Evolutionary conservation across 2,113 vertebrate species (phyloP), one percentile per base, ranked within the genome.

Genomic region (Seriola aureovittata): DNA sequence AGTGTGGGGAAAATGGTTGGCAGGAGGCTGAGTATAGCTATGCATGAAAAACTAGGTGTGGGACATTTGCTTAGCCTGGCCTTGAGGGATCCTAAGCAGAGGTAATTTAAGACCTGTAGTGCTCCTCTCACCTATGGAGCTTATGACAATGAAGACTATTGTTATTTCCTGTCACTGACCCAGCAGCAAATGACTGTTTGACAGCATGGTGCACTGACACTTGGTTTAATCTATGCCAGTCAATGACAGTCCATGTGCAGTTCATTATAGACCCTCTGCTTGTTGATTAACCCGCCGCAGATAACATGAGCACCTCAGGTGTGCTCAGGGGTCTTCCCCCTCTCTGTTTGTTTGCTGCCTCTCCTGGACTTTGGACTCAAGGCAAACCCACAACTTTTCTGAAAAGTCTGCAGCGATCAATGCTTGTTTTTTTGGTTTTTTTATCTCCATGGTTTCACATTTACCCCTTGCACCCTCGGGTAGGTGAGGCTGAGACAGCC

Each of bases 31-130:
- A 59, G 88, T 76, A 62, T n/a, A 80, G 86, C 48, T 86, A 89
- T 83, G 89, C 9, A 84, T 69, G 38, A 48, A 85, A 88, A 93
- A 91, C 75, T 81, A 90, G 91, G 89, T 92, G 92, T 93, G 90
- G 90, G 88, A 87, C 78, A 90, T 86, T 91, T 86, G 70, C 81
- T 85, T 63, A 75, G 70, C 55, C 72, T 81, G 69, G 86, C 90
- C 85, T 92, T 91, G 81, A 90, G 90, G 92, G 85, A 90, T 88
- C 52, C 83, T 38, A 5, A 86, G 75, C 68, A 65, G 65, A 90
- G 81, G 92, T 91, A 92, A 94, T 83, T 74, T 77, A 93, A 93
- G 86, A 94, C 86, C 78, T 64, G 76, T 48, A 52, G 57, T 78
- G 74, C 78, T 87, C 78, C 84, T 91, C 86, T 75, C 75, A 71